Percentiles rank a stretch among this genome's conserved stretches.
Evolutionary conservation across 1,140 invertebrate genomes (phyloP).

Genomic region (Cataglyphis hispanica): DNA sequence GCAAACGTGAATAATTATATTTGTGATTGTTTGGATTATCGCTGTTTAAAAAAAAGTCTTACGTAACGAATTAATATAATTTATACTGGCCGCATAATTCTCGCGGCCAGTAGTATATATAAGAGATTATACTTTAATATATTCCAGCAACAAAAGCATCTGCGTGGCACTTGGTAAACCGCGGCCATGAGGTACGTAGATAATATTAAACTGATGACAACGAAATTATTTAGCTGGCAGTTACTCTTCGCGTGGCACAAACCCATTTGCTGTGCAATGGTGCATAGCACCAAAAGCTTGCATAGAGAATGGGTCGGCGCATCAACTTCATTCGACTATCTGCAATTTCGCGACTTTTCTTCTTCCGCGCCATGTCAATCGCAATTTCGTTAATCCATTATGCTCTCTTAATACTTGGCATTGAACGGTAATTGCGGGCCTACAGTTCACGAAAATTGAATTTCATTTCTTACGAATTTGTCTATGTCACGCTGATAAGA

Average conservation of each 20-base stretch:
- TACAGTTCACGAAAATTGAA: constrained; percentile 4
- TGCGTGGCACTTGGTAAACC: constrained; percentile 54
- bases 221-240: constrained; percentile 71
- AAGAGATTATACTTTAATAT: constrained; percentile 39
- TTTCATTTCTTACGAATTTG: not conserved
- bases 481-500: not conserved
- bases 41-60: not conserved
- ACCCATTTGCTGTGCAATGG: constrained; percentile 63
- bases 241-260: constrained; percentile 69
- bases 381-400: constrained; percentile 35
- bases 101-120: not conserved
- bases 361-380: constrained; percentile 40
- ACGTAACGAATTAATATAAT: not conserved
- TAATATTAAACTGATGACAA: constrained; percentile 73
- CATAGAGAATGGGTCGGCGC: constrained; percentile 51
- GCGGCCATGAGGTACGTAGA: constrained; percentile 32
- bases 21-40: not conserved
- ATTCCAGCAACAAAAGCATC: constrained; percentile 33
- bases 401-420: not conserved
- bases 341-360: constrained; percentile 61
- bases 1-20: constrained; percentile 17
- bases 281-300: constrained; percentile 35
- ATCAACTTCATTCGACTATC: constrained; percentile 63
- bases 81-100: not conserved
- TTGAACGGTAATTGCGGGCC: not conserved